These are phyloP conservation scores for Argyrosomus japonicus DNA, from an alignment of 2,113 vertebrate species.

Conservation along the genomic window DNA sequence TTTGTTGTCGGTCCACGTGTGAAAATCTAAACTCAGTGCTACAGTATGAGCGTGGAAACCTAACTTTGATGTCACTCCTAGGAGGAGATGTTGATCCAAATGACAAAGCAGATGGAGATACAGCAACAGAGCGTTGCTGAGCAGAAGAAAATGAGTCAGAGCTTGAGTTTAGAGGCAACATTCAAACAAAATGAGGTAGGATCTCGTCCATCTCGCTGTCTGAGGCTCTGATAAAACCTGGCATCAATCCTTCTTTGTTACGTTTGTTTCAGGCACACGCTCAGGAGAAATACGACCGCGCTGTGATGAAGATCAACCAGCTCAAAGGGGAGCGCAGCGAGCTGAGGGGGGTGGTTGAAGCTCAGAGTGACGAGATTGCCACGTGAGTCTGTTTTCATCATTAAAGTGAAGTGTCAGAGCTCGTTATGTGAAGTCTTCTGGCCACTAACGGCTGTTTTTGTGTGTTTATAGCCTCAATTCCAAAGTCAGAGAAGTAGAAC, in stretches of 20 bases:
- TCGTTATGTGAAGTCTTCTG: fast-evolving
- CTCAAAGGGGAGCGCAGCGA: slow-evolving; percentile 67
- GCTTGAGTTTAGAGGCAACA: neutral
- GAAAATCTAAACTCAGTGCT: neutral
- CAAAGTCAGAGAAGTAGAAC: slow-evolving; percentile 63
- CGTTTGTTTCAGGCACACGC: neutral
- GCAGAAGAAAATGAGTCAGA: slow-evolving; percentile 13
- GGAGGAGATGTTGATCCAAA: slow-evolving; percentile 60
- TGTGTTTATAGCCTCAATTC: slow-evolving; percentile 64
- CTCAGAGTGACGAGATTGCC: slow-evolving; percentile 62
- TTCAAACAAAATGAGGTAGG: slow-evolving; percentile 57
- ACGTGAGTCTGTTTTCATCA: slow-evolving; percentile 65
- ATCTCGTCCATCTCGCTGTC: too few species aligned
- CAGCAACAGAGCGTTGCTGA: slow-evolving; percentile 5
- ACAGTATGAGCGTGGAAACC: fast-evolving
- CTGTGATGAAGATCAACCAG: slow-evolving; percentile 71
- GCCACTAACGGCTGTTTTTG: neutral
- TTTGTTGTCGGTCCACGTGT: slow-evolving; percentile 42
- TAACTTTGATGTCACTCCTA: slow-evolving; percentile 4
- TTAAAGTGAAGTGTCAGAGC: neutral
- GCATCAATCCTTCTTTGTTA: fast-evolving
- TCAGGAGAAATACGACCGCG: slow-evolving; percentile 72
- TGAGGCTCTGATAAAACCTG: neutral
- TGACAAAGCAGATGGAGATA: slow-evolving; percentile 45
- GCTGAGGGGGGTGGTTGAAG: slow-evolving; percentile 40